Evolutionary conservation across 2,888 invertebrate genomes (phyloP).

Genomic region (Acronicta alni): DNA sequence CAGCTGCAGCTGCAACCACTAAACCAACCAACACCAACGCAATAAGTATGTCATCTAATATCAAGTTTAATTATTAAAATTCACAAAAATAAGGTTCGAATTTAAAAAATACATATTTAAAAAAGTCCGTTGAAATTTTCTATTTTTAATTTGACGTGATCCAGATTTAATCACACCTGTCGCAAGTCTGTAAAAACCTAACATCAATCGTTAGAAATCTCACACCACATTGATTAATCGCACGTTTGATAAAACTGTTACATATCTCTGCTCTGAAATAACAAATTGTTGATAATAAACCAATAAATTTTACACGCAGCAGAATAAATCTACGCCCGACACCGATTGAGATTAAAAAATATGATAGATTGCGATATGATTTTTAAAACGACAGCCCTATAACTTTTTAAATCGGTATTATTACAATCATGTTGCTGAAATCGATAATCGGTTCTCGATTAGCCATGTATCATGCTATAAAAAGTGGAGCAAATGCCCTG

Average conservation of each 20-base stretch:
- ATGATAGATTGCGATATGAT: conserved; percentile 44
- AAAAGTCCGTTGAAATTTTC: too few relatives aligned
- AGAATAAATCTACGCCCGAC: conserved; percentile 47
- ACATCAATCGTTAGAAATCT: not conserved
- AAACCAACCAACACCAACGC: too few relatives aligned
- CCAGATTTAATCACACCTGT: conserved; percentile 2
- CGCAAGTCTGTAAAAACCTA: not conserved
- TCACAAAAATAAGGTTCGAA: too few relatives aligned
- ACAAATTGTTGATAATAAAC: conserved; percentile 44
- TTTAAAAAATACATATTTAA: too few relatives aligned
- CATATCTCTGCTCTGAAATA: conserved; percentile 24
- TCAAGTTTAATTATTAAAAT: too few relatives aligned
- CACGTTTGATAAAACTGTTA: conserved; percentile 17
- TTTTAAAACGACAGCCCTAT: conserved; percentile 46
- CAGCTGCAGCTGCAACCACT: too few relatives aligned
- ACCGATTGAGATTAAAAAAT: conserved; percentile 52
- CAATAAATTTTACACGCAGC: conserved; percentile 42
- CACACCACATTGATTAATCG: conserved; percentile 32
- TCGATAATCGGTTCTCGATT: conserved; percentile 51
- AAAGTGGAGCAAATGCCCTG: conserved; percentile 28
- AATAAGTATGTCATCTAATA: too few relatives aligned
- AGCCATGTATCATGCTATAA: conserved; percentile 37
- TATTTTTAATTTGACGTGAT: too few relatives aligned
- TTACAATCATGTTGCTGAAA: conserved; percentile 44
- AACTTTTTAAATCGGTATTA: conserved; percentile 36